A percentile compares a stretch with the other conserved stretches of the same genome.
Evolutionary conservation across 2,888 invertebrate species (phyloP).

Genomic region (Matsumyia berberina): DNA sequence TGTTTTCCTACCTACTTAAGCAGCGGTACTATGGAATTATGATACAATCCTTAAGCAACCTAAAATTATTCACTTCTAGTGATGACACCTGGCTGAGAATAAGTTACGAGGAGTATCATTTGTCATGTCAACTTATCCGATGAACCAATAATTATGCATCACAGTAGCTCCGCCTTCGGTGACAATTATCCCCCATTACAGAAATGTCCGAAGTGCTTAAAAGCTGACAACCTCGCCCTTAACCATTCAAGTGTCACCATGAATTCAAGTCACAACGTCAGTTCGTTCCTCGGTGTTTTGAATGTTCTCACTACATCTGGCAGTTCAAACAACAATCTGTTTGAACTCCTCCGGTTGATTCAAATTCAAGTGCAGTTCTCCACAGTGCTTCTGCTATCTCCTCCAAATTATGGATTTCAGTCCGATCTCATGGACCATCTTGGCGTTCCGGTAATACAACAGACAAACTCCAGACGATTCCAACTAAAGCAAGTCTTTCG

Average conservation of each 20-base stretch:
- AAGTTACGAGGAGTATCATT: not conserved
- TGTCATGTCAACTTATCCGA: not conserved
- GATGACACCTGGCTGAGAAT: too few species aligned
- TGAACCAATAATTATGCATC: not conserved
- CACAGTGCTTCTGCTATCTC: constrained; percentile 19
- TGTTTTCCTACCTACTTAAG: too few species aligned
- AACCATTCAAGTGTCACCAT: not conserved
- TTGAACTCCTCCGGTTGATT: constrained; percentile 12
- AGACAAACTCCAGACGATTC: not conserved
- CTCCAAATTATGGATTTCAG: not conserved
- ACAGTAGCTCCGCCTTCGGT: too few species aligned
- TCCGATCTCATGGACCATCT: not conserved
- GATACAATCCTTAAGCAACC: too few species aligned
- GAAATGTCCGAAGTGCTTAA: too few species aligned
- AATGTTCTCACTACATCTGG: not conserved
- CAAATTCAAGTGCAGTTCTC: constrained; percentile 37
- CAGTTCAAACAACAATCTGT: not conserved
- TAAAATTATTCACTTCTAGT: too few species aligned
- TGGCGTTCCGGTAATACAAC: constrained; percentile 8
- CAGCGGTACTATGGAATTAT: too few species aligned
- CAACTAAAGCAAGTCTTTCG: not conserved
- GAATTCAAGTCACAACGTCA: not conserved
- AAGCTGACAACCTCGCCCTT: not conserved
- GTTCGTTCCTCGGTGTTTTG: not conserved
- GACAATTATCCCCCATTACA: not conserved